These are phyloP conservation scores for Anticlea derivata DNA, from an alignment of 2,888 invertebrate species.

Conservation along the genomic window DNA sequence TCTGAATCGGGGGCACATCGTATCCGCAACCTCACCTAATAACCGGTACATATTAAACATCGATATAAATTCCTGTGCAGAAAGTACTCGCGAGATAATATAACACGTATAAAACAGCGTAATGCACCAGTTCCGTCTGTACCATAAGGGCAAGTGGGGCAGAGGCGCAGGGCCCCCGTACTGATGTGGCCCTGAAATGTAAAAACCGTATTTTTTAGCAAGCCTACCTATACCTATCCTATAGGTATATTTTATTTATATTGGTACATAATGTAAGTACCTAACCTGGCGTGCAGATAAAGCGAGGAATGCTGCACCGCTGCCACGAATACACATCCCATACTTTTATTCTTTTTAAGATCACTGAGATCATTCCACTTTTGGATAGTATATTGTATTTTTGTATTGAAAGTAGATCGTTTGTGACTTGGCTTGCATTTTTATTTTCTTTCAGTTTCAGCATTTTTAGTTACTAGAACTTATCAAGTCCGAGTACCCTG, in stretches of 20 bases:
- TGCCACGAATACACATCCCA: constrained; percentile 29
- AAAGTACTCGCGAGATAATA: constrained; percentile 21
- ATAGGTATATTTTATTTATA: too few relatives aligned
- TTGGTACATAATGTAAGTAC: constrained; percentile 12
- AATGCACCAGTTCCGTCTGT: too few relatives aligned
- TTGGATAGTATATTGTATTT: constrained; percentile 1
- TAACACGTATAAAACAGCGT: neutral
- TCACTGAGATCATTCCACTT: constrained; percentile 24
- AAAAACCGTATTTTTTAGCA: too few relatives aligned
- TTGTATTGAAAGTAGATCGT: too few relatives aligned
- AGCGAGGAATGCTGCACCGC: constrained; percentile 46
- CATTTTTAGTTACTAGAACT: too few relatives aligned
- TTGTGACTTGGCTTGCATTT: too few relatives aligned
- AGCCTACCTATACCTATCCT: too few relatives aligned
- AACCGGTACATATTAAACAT: constrained; percentile 44
- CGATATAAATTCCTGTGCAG: constrained; percentile 46
- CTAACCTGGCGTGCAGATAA: constrained; percentile 30
- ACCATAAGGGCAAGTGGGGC: too few relatives aligned
- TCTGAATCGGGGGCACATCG: constrained; percentile 22
- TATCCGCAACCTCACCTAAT: constrained; percentile 37
- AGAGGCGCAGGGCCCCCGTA: too few relatives aligned
- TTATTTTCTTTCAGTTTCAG: neutral
- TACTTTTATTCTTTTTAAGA: constrained; percentile 27
- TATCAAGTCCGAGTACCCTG: too few relatives aligned
- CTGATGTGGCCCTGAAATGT: too few relatives aligned